phyloP scores from a whole-genome alignment of 1,140 invertebrate species.

The Drosophila fuyamai region DNA sequence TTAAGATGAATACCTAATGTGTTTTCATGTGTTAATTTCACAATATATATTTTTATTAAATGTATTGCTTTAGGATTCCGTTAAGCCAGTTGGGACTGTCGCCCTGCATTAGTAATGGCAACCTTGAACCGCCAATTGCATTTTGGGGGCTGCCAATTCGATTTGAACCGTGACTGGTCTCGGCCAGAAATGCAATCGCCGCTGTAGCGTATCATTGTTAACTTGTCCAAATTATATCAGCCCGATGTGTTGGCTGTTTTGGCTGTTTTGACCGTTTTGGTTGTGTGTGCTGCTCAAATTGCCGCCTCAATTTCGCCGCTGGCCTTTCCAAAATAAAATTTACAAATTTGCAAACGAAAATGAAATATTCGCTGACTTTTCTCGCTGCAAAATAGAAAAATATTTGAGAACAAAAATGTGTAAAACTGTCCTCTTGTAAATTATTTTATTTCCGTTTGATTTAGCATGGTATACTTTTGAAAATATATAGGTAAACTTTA shows the following conservation, averaged over 20 bases:
- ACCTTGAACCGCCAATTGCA: slow-evolving; percentile 57
- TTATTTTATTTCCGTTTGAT: background rate
- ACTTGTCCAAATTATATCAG: slow-evolving; percentile 66
- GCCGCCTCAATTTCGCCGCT: slow-evolving; percentile 36
- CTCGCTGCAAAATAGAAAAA: background rate
- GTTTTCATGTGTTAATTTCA: too few relatives aligned
- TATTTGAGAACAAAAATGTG: background rate
- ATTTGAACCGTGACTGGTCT: slow-evolving; percentile 39
- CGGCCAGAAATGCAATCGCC: slow-evolving; percentile 34
- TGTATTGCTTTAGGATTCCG: background rate
- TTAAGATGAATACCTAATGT: too few relatives aligned
- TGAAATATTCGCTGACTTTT: slow-evolving; percentile 25
- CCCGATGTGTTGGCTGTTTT: slow-evolving; percentile 5
- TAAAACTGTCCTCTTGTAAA: background rate
- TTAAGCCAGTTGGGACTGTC: slow-evolving; percentile 9
- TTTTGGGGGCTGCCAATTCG: slow-evolving; percentile 58
- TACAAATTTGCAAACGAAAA: slow-evolving; percentile 27
- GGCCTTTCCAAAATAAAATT: slow-evolving; percentile 49
- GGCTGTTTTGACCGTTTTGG: background rate
- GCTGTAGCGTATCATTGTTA: slow-evolving; percentile 58
- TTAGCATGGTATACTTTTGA: background rate
- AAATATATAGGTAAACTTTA: too few relatives aligned
- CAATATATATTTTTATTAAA: background rate
- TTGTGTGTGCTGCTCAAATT: slow-evolving; percentile 27
- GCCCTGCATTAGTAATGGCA: slow-evolving; percentile 35